phyloP scores from a whole-genome alignment of 2,888 invertebrate species.

The Himalopsyche japonica region DNA sequence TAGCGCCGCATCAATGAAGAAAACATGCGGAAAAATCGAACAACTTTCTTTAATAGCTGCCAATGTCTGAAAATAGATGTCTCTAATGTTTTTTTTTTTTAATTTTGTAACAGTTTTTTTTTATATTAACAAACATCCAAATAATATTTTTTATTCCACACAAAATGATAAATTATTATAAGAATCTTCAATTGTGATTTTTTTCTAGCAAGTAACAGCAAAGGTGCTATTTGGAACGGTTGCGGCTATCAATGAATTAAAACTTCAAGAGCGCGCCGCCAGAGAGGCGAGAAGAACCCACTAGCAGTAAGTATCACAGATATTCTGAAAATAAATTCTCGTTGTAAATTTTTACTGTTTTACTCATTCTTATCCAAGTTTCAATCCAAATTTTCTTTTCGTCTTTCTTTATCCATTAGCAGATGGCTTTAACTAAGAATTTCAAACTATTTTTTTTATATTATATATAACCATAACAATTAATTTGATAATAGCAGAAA shows the following conservation, averaged over 20 bases:
- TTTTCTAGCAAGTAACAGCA: constrained; percentile 66
- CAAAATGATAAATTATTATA: background rate
- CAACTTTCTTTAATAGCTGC: background rate
- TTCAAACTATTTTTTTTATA: too few relatives aligned
- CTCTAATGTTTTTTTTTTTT: background rate
- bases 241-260: constrained; percentile 73
- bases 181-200: background rate
- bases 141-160: too few relatives aligned
- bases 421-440: too few relatives aligned
- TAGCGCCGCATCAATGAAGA: background rate
- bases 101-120: too few relatives aligned
- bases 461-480: too few relatives aligned
- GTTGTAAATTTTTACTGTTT: background rate
- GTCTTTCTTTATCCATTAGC: too few relatives aligned
- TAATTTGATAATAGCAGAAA: too few relatives aligned
- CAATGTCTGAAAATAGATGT: background rate
- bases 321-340: background rate
- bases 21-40: background rate
- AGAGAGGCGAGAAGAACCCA: constrained; percentile 64
- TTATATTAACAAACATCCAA: too few relatives aligned
- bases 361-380: too few relatives aligned
- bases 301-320: constrained; percentile 48
- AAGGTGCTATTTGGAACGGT: constrained; percentile 76
- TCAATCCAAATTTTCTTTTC: too few relatives aligned
- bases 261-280: constrained; percentile 71